Evolutionary conservation across 2,113 vertebrate species (phyloP).

Genomic region (Odocoileus hemionus): DNA sequence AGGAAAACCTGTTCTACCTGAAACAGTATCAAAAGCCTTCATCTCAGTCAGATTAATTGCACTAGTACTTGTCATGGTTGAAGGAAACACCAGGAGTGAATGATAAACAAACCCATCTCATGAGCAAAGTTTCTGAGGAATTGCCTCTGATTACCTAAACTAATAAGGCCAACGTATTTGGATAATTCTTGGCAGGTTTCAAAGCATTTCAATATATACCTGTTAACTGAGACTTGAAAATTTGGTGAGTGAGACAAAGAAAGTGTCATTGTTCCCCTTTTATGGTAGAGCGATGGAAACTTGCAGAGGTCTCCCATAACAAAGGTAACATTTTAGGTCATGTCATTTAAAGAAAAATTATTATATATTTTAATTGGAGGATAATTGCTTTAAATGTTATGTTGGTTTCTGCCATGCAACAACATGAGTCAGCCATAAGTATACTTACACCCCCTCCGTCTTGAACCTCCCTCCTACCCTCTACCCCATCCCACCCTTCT

Average conservation of each 20-base stretch:
- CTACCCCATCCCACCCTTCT: background rate
- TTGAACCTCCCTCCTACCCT: background rate
- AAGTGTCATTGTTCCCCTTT: background rate
- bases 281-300: background rate
- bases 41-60: slow-evolving; percentile 53
- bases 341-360: background rate
- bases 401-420: background rate
- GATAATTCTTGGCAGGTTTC: background rate
- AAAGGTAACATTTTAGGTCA: background rate
- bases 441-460: background rate
- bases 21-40: slow-evolving; percentile 47
- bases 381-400: background rate
- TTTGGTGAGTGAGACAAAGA: background rate
- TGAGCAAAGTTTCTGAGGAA: slow-evolving; percentile 7
- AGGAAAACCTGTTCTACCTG: slow-evolving; percentile 52
- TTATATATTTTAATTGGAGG: background rate
- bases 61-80: background rate
- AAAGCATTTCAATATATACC: slow-evolving; percentile 1
- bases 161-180: background rate
- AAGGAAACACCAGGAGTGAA: slow-evolving; percentile 35
- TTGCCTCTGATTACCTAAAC: slow-evolving; percentile 27
- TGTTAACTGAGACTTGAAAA: background rate
- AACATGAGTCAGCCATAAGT: background rate
- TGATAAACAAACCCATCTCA: slow-evolving; percentile 42
- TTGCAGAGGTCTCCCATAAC: background rate